Base-by-base conservation (phyloP, 2,797 vertebrate species). In the Liparis tanakae region DNA sequence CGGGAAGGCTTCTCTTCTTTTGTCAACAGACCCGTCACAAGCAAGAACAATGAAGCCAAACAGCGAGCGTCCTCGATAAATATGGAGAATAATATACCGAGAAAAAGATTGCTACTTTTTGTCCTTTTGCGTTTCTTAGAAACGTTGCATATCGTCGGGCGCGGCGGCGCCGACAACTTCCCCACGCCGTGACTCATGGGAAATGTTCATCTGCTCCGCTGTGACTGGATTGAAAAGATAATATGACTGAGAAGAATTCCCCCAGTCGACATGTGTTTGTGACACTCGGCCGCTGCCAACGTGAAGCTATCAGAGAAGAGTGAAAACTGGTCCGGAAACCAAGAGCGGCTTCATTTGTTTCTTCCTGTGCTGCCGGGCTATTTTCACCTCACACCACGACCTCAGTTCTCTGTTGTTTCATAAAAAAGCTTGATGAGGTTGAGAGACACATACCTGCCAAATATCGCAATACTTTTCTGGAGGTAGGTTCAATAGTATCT, bases 141-240 rank as follows among this genome's bases (percentile, higher is more conserved):
- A 86, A 78, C 1, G 14, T 60, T 22, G 59, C 3, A 14, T 1
- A 22, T 4, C 30, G 0, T 56, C 22, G 76, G 67, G 72, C 43
- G 51, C 63, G 13, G 17, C 7, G 10, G 7, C 14, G 43, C 56
- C 79, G 72, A 61, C 55, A 2, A 44, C 39, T 51, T 62, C 67
- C 72, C 56, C 37, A 6, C 80, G 58, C 4, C 0, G 10, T 89
- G 88, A 91, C 80, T 91, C 82, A 85, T 74, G 84, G 87, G 88
- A 88, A 87, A 85, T 54, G 84, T 77, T 86, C 82, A 77, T 75
- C 83, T 84, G 80, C 30, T 72, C 8, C 36, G 61, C 10, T 36
- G 56, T 80, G 64, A 59, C 36, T n/a, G 34, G 37, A 69, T 71
- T 14, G 6, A 62, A 53, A 60, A 50, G 37, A 67, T 3, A 12